Evolutionary conservation across 2,113 vertebrate species (phyloP), one percentile per base, ranked within the genome.

Genomic region (Phalacrocorax aristotelis): DNA sequence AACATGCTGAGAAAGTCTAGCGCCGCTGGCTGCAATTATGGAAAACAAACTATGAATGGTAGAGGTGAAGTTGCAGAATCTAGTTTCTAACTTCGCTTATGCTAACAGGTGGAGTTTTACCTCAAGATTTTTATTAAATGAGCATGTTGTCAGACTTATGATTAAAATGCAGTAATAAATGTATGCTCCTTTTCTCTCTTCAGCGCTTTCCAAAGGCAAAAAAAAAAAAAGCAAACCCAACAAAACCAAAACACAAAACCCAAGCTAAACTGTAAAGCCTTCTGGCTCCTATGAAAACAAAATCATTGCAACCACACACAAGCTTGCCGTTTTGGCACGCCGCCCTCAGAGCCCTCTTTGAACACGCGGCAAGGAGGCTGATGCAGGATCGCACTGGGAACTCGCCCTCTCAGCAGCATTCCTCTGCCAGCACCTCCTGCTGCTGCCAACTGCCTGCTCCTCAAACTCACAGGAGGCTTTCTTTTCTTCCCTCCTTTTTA

Each of bases 371-470:
- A 10, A 97, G 90, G 83, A 98, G 89, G 95, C 94, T 84, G 94
- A 94, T 93, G 97, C 92, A 94, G 95, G 96, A 97, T 95, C 65
- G 20, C 95, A 97, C 91, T 68, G 21, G 97, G 97, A 97, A 97
- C 97, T 97, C 75, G 49, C 98, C 95, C 97, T 97, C 97, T 97
- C 96, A 97, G 97, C 97, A 95, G 97, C 98, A 98, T 98, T 98
- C 97, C 98, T 98, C 96, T 57, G 52, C 93, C 7, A 3, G 96
- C 95, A 97, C 82, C 94, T 96, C 93, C 70, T 42, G 96, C 97
- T 34, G 21, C 95, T 97, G 97, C 96, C 97, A 98, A 82, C 29
- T 13, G 83, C 93, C 97, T 83, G 94, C 96, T 98, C 93, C 93
- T 97, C 96, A 94, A 87, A 91, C 65, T 96, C 90, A 74, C 52